These are phyloP conservation scores for Candidula unifasciata DNA, from an alignment of 2,888 invertebrate species.

Conservation along the genomic window DNA sequence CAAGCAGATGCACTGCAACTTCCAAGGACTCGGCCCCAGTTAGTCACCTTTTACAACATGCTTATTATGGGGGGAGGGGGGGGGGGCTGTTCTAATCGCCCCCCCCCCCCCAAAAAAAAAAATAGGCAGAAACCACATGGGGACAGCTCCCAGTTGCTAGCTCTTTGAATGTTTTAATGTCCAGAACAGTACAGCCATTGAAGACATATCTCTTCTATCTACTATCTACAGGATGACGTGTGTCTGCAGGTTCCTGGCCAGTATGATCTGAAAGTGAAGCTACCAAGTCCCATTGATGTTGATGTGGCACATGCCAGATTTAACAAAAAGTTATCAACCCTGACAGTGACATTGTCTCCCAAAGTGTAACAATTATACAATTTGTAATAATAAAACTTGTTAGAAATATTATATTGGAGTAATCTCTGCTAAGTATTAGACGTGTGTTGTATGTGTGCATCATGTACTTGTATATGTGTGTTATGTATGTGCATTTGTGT, in stretches of 20 bases:
- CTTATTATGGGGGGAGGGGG: not conserved
- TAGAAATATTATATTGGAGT: too few relatives aligned
- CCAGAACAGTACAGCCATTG: not conserved
- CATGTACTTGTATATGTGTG: too few relatives aligned
- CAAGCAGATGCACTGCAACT: too few relatives aligned
- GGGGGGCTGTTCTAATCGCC: not conserved
- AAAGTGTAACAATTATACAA: too few relatives aligned
- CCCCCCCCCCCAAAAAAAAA: not conserved
- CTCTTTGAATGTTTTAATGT: too few relatives aligned
- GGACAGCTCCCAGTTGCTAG: too few relatives aligned
- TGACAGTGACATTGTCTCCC: conserved; percentile 62
- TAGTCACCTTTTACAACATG: not conserved
- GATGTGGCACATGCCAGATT: conserved; percentile 68
- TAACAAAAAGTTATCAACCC: conserved; percentile 64
- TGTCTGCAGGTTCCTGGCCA: conserved; percentile 62
- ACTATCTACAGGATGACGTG: conserved; percentile 65
- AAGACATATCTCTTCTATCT: not conserved
- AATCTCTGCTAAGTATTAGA: too few relatives aligned
- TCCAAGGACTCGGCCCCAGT: too few relatives aligned
- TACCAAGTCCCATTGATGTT: conserved; percentile 62
- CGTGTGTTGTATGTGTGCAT: too few relatives aligned
- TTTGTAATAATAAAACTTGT: too few relatives aligned
- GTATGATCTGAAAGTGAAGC: conserved; percentile 63
- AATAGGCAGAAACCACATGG: too few relatives aligned
- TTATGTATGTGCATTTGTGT: too few relatives aligned